Base-by-base conservation (phyloP, 2,888 invertebrate species). In the Callosobruchus maculatus region DNA sequence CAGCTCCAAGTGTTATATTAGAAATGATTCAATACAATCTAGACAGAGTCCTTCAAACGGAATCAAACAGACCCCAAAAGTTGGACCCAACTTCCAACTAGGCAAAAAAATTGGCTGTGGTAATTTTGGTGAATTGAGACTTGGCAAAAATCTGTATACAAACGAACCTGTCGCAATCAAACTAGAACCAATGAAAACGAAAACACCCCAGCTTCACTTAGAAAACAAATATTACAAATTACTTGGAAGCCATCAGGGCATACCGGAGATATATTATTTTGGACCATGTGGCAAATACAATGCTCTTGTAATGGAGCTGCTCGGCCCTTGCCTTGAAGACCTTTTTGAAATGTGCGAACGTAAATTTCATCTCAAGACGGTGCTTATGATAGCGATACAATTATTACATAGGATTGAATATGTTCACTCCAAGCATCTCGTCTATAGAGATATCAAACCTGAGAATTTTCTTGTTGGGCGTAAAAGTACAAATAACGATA, bases 131-230 rank as follows among this genome's bases (percentile, higher is more conserved):
- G 99, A 99, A 91, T 92, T 99, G 83, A 93, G 99, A 88, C 93
- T 99, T 88, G 97, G 98, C 83, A 99, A 99, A 92, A 99, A 99
- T 91, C 92, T 99, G 87, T 99, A 99, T 93, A 99, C 98, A 92
- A 99, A 98, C 92, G 99, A 99, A 91, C 99, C 99, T 92, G 99
- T 99, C 89, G 99, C 99, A 88, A 99, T 99, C 89, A 99, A 99
- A 92, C 94, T 99, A 96, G 99, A 99, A 92, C 97, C 98, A 85
- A 98, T 99, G 97, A 99, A 99, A 91, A 98, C 99, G 84, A 97
- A 99, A 92, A 99, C 99, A 87, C 99, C 99, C 80, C 99, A 99
- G 91, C 92, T 99, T 87, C 99, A 99, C 89, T 93, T 99, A 91
- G 99, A 99, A 91, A 99, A 99, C 93, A 93, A 99, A 91, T 99